Evolutionary conservation across 2,113 vertebrate species (phyloP).

Genomic region (Addax nasomaculatus): DNA sequence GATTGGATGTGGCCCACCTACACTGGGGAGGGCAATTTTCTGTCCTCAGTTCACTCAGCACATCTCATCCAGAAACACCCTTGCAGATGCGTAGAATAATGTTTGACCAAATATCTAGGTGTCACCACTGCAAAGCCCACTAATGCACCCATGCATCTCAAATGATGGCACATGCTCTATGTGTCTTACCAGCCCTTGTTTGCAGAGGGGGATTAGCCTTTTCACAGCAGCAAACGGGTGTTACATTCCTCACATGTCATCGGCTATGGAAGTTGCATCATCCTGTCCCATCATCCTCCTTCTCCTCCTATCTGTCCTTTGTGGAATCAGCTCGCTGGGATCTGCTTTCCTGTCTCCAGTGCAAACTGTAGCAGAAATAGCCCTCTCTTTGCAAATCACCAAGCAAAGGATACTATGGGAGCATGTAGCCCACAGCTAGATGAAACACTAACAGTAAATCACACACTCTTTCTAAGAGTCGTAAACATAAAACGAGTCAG

Average conservation of each 20-base stretch:
- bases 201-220: no score
- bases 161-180: rapidly evolving
- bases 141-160: rapidly evolving
- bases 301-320: not conserved
- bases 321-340: not conserved
- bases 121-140: not conserved
- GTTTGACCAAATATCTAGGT: not conserved
- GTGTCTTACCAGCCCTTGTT: rapidly evolving
- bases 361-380: not conserved
- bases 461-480: not conserved
- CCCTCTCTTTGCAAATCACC: rapidly evolving
- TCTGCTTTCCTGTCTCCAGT: not conserved
- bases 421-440: not conserved
- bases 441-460: not conserved
- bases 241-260: rapidly evolving
- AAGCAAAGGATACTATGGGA: not conserved
- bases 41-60: rapidly evolving
- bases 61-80: not conserved
- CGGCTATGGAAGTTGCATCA: rapidly evolving
- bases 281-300: no score
- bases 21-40: not conserved
- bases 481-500: rapidly evolving
- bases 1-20: not conserved
- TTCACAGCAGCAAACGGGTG: rapidly evolving
- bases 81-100: not conserved